These are phyloP conservation scores for Ptychadena robeensis DNA, from an alignment of 2,797 vertebrate species.

Conservation along the genomic window DNA sequence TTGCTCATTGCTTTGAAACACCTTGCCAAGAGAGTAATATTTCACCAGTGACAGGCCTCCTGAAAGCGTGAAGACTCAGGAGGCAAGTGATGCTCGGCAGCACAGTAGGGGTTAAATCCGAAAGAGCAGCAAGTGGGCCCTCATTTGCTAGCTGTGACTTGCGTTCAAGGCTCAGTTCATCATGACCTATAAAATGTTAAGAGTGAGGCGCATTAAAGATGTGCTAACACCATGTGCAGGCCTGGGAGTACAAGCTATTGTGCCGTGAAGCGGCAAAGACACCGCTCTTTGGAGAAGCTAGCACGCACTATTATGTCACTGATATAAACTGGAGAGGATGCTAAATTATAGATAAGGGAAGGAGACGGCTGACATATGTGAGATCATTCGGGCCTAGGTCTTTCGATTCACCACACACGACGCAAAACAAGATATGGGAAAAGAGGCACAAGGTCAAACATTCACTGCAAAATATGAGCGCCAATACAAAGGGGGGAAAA, in stretches of 20 bases:
- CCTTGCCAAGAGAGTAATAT: background rate
- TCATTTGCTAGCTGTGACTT: constrained; percentile 73
- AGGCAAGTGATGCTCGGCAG: no score
- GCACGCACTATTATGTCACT: constrained; percentile 78
- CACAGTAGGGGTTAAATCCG: constrained; percentile 29
- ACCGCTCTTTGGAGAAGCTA: constrained; percentile 78
- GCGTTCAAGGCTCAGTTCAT: constrained; percentile 78
- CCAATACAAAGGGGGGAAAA: background rate
- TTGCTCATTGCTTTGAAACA: background rate
- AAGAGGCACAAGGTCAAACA: background rate
- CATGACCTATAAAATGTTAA: constrained; percentile 84
- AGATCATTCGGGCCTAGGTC: constrained; percentile 8
- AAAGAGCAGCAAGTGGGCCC: constrained; percentile 54
- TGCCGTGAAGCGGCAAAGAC: constrained; percentile 80
- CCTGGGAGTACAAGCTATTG: constrained; percentile 76
- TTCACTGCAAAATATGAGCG: background rate
- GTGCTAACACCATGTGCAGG: constrained; percentile 75
- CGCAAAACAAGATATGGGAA: background rate
- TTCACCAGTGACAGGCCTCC: background rate
- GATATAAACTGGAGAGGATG: constrained; percentile 83
- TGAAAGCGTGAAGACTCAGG: background rate
- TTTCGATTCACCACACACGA: background rate
- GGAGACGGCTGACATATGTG: constrained; percentile 57
- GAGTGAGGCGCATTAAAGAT: constrained; percentile 85
- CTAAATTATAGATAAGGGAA: constrained; percentile 77